Evolutionary conservation across 2,888 invertebrate species (phyloP).

Genomic region (Drosophila paucipuncta): DNA sequence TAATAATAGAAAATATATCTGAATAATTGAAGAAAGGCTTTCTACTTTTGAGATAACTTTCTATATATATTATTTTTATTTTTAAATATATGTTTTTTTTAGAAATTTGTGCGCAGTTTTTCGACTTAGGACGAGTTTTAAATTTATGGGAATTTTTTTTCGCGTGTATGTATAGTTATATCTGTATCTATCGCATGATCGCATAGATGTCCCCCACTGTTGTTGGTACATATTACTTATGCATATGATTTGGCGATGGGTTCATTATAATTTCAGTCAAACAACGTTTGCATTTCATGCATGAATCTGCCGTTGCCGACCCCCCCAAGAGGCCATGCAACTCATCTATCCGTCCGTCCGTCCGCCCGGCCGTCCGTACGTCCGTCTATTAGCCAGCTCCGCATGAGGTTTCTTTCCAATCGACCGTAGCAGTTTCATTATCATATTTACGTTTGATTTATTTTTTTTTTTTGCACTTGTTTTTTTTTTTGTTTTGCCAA

Average conservation of each 20-base stretch:
- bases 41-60: not conserved
- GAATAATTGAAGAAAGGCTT: not conserved
- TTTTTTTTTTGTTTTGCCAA: slow-evolving; percentile 57
- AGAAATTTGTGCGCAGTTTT: not conserved
- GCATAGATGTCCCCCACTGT: slow-evolving; percentile 50
- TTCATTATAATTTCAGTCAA: slow-evolving; percentile 71
- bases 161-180: not conserved
- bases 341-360: slow-evolving; percentile 32
- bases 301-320: slow-evolving; percentile 58
- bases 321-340: slow-evolving; percentile 19
- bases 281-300: slow-evolving; percentile 79
- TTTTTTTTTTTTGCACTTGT: slow-evolving; percentile 26
- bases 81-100: not conserved
- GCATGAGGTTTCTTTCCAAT: slow-evolving; percentile 75
- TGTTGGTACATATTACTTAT: slow-evolving; percentile 18
- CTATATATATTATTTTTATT: not conserved
- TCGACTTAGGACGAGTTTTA: not conserved
- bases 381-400: slow-evolving; percentile 65
- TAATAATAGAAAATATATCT: not conserved
- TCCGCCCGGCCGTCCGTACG: slow-evolving; percentile 53
- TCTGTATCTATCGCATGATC: slow-evolving; percentile 19
- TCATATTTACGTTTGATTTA: slow-evolving; percentile 52
- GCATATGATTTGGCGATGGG: slow-evolving; percentile 52
- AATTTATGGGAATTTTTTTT: not conserved
- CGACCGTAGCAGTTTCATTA: slow-evolving; percentile 77